Base-by-base conservation (phyloP, 2,888 invertebrate genomes). In the Drosophila monieri region DNA sequence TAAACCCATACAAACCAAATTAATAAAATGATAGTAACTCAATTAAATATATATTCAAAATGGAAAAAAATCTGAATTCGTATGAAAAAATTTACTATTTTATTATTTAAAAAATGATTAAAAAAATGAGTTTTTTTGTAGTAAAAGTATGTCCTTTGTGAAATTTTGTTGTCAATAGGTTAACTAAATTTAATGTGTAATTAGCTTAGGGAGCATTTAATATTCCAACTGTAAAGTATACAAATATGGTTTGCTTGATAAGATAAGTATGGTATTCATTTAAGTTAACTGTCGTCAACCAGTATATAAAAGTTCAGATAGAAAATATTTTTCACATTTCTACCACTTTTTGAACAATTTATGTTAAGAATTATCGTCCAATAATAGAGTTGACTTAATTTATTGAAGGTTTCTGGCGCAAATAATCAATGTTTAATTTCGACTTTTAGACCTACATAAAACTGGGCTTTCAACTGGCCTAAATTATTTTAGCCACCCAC, bases 381-480 rank as follows among this genome's bases (percentile, higher is more conserved):
- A 47, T 27, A 30, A 23, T 43, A 9, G 10, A 43, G 6, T 54
- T 41, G 39, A 47, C 53, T 53, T 52, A 56, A 56, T 56, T 56
- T 56, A 23, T 66, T 27, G 8, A 14, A 43, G 14, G 23, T 18
- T 8, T 32, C 37, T 37, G 23, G 21, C 15, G 23, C n/a, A 15
- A 44, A 55, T 46, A 39, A 18, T 41, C 35, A 47, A 14, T 32
- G 35, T 21, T 25, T n/a, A 27, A 8, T 59, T 27, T 18, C 2
- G 25, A 23, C n/a, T 10, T 15, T 18, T 15, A 41, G 12, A 55
- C 23, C 14, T 39, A 39, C 56, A 52, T 68, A 53, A 55, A 68
- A 55, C 25, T 41, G 54, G 54, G 41, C 35, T 62, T 49, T 71
- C 32, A 53, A 70, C 30, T 51, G 51, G 23, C 39, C 51, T 46